Conservation (phyloP, 2,888 invertebrate genomes). For the Sepiola atlantica region DNA sequence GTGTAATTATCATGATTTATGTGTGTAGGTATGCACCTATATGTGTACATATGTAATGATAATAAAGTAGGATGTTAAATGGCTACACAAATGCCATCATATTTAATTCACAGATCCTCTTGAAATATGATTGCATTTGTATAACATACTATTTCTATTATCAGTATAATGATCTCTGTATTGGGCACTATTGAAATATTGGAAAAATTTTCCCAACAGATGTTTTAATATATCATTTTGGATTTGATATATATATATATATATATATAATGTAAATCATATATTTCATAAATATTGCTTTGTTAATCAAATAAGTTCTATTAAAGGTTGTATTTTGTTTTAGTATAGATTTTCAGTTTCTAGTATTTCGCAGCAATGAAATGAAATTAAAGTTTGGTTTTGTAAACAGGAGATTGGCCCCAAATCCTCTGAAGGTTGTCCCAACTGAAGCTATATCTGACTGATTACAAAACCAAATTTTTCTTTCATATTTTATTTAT, state of each 20-base stretch:
- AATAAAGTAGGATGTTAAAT: neutral
- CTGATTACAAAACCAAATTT: too few relatives aligned
- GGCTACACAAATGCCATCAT: neutral
- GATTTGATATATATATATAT: too few relatives aligned
- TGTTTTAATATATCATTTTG: neutral
- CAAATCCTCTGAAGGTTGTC: neutral
- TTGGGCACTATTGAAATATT: too few relatives aligned
- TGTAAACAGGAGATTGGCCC: neutral
- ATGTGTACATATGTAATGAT: neutral
- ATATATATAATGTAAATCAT: conserved; percentile 1
- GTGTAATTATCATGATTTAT: neutral
- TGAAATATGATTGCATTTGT: neutral
- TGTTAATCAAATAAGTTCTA: neutral
- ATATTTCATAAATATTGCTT: conserved; percentile 12
- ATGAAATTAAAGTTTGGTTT: neutral
- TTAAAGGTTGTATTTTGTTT: neutral
- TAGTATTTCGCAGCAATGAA: neutral
- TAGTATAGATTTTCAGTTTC: too few relatives aligned
- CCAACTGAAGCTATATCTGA: too few relatives aligned
- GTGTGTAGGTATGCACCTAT: neutral
- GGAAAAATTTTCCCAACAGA: too few relatives aligned
- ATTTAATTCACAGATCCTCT: neutral
- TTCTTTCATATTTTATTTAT: too few relatives aligned
- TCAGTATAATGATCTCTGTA: neutral
- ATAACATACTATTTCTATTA: neutral